Conservation (phyloP, 2,797 vertebrate genomes). For the Pogonophryne albipinna region DNA sequence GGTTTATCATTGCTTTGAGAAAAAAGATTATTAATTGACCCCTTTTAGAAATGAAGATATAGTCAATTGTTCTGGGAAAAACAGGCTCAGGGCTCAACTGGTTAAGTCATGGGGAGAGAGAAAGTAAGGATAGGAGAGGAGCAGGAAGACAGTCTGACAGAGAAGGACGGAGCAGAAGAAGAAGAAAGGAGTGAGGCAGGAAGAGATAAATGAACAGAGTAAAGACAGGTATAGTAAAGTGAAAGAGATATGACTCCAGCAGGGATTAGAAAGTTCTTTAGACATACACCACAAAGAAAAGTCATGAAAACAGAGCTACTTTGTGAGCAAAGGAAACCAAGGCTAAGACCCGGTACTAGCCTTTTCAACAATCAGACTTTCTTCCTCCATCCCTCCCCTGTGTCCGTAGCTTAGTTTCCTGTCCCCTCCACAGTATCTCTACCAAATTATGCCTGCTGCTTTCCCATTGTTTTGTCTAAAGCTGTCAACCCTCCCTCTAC, state of each 20-base stretch:
- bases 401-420: conserved; percentile 43
- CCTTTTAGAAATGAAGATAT: no score
- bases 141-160: conserved; percentile 64
- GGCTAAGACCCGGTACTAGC: neutral
- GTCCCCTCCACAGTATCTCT: conserved; percentile 10
- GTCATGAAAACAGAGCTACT: conserved; percentile 43
- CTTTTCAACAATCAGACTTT: conserved; percentile 42
- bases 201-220: conserved; percentile 67
- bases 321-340: conserved; percentile 45
- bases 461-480: conserved; percentile 16
- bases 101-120: conserved; percentile 55
- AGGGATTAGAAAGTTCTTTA: conserved; percentile 50
- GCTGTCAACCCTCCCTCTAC: conserved; percentile 13
- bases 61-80: no score
- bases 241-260: conserved; percentile 58
- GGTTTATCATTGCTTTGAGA: no score
- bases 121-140: conserved; percentile 37
- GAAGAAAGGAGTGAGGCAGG: conserved; percentile 44
- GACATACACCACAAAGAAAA: conserved; percentile 60
- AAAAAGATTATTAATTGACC: no score
- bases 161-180: conserved; percentile 67
- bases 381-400: conserved; percentile 40
- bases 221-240: conserved; percentile 60
- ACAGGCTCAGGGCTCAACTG: no score
- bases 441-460: conserved; percentile 30